A percentile compares a stretch with the other conserved stretches of the same genome.
These are phyloP conservation scores for Pectinophora gossypiella DNA, from an alignment of 1,140 invertebrate species.

Conservation along the genomic window DNA sequence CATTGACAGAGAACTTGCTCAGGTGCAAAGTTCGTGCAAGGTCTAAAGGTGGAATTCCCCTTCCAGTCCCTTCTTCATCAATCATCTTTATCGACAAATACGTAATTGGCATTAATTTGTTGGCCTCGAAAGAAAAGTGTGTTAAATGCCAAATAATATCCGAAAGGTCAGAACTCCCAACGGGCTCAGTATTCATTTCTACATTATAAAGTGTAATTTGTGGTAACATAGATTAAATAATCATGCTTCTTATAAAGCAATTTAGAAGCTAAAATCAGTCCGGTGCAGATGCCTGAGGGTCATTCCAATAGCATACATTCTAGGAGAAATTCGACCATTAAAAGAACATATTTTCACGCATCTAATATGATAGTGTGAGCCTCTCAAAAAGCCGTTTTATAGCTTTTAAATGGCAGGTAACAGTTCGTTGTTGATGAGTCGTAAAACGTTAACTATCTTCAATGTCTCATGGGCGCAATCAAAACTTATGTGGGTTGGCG, in stretches of 20 bases:
- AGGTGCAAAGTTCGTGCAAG: no score
- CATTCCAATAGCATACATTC: conserved; percentile 21
- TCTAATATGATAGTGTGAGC: conserved; percentile 35
- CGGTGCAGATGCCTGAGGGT: conserved; percentile 25
- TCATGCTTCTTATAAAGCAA: conserved; percentile 37
- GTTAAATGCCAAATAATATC: conserved; percentile 23
- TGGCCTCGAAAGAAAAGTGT: conserved; percentile 16
- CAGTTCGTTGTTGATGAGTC: conserved; percentile 38
- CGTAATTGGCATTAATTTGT: conserved; percentile 15
- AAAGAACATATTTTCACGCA: conserved; percentile 55
- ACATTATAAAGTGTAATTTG: conserved; percentile 26
- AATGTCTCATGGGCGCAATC: conserved; percentile 15
- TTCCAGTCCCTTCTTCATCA: conserved; percentile 5
- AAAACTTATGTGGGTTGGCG: neutral
- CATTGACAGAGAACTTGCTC: no score
- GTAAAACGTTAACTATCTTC: conserved; percentile 30
- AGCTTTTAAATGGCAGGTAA: conserved; percentile 58
- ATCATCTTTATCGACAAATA: conserved; percentile 14
- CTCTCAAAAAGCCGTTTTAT: conserved; percentile 55
- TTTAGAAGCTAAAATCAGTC: conserved; percentile 30
- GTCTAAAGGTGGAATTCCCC: no score
- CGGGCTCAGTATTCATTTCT: conserved; percentile 17
- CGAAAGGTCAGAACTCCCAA: conserved; percentile 11
- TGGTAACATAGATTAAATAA: no score
- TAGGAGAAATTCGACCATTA: conserved; percentile 43